Conservation (phyloP, 2,888 invertebrate species). For the Willowsia nigromaculata region DNA sequence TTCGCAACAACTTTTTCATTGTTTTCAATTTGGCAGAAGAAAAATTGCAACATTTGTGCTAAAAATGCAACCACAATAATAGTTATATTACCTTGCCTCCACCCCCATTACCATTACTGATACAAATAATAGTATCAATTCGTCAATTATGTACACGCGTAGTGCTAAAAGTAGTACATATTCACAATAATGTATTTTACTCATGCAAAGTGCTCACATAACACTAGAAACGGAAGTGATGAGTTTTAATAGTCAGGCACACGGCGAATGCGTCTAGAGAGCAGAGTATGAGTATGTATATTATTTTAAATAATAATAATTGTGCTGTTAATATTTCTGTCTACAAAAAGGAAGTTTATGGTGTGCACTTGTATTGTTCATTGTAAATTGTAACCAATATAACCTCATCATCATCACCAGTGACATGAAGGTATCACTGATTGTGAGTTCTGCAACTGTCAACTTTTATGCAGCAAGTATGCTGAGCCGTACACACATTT, state of each 20-base stretch:
- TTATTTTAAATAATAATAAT: slow-evolving; percentile 9
- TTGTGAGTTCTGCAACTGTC: not conserved
- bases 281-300: too few relatives aligned
- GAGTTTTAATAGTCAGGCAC: slow-evolving; percentile 44
- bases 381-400: slow-evolving; percentile 41
- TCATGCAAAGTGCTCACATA: not conserved
- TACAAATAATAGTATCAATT: not conserved
- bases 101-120: not conserved
- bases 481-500: not conserved
- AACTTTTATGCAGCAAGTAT: not conserved
- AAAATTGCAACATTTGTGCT: slow-evolving; percentile 29
- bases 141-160: not conserved
- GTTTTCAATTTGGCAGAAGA: slow-evolving; percentile 44
- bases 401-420: not conserved
- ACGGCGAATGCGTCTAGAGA: not conserved
- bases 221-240: slow-evolving; percentile 56
- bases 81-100: slow-evolving; percentile 3
- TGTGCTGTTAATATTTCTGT: not conserved
- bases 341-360: slow-evolving; percentile 37
- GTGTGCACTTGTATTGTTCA: slow-evolving; percentile 24
- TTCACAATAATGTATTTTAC: not conserved
- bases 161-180: not conserved
- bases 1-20: slow-evolving; percentile 61
- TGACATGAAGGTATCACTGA: not conserved
- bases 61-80: slow-evolving; percentile 26